Conservation (phyloP, 2,113 vertebrate genomes). For the Lasiurus cinereus region DNA sequence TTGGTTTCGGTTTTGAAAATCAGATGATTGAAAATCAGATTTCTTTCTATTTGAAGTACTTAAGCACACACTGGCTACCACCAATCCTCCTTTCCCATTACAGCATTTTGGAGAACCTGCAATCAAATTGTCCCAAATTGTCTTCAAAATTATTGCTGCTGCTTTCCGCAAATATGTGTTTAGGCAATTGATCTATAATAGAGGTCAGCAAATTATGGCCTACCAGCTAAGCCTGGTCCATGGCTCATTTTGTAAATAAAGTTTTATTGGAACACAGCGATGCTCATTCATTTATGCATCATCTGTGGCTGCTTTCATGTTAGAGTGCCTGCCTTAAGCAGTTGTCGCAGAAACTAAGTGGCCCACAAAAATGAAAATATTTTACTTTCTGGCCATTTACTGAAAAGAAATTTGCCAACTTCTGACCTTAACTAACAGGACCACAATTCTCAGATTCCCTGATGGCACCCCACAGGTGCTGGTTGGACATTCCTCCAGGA, state of each 20-base stretch:
- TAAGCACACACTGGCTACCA: background rate
- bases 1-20: background rate
- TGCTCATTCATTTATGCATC: background rate
- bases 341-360: background rate
- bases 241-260: conserved; percentile 59
- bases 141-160: conserved; percentile 5
- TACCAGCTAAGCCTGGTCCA: background rate
- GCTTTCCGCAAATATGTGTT: background rate
- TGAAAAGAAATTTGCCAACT: background rate
- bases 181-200: background rate
- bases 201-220: background rate
- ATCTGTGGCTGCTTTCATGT: background rate
- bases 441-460: background rate
- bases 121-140: background rate
- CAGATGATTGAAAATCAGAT: background rate
- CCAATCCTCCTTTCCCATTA: background rate
- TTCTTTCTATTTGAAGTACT: conserved; percentile 32
- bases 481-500: background rate
- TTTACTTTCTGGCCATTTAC: background rate
- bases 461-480: too few relatives aligned
- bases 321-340: background rate
- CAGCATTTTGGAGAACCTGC: conserved; percentile 78
- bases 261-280: conserved; percentile 30
- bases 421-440: background rate
- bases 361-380: background rate